Evolutionary conservation across 1,140 invertebrate species (phyloP).

Genomic region (Drosophila mayri): DNA sequence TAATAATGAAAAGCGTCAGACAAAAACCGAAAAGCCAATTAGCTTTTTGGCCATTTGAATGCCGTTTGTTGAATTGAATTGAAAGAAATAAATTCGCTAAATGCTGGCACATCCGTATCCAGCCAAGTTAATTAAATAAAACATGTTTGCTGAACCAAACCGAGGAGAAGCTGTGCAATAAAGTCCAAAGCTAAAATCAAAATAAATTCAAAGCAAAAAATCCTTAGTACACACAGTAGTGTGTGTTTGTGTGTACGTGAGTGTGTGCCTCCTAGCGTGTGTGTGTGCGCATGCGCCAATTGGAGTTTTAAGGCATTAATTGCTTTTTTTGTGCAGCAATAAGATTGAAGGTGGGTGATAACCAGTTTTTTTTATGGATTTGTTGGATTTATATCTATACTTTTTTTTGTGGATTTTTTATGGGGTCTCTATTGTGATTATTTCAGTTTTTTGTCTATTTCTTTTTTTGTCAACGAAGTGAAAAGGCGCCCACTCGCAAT

Average conservation of each 20-base stretch:
- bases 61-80: constrained; percentile 7
- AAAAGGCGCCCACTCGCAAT: constrained; percentile 11
- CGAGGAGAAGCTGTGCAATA: constrained; percentile 45
- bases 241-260: constrained; percentile 36
- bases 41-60: constrained; percentile 13
- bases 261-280: constrained; percentile 12
- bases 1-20: constrained; percentile 79
- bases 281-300: constrained; percentile 68
- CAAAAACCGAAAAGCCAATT: constrained; percentile 68
- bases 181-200: constrained; percentile 52
- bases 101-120: constrained; percentile 23
- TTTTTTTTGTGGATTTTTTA: not conserved
- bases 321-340: constrained; percentile 36
- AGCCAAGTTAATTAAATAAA: constrained; percentile 22
- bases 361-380: constrained; percentile 10
- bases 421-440: constrained; percentile 3
- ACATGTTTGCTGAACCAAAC: constrained; percentile 14
- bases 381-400: not conserved
- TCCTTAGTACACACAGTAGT: constrained; percentile 57
- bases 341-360: constrained; percentile 42
- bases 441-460: not conserved
- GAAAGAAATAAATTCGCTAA: constrained; percentile 17
- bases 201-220: constrained; percentile 78
- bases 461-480: constrained; percentile 2
- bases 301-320: constrained; percentile 65